These are phyloP conservation scores for Aramus guarauna DNA, from an alignment of 2,113 vertebrate species.

Conservation along the genomic window DNA sequence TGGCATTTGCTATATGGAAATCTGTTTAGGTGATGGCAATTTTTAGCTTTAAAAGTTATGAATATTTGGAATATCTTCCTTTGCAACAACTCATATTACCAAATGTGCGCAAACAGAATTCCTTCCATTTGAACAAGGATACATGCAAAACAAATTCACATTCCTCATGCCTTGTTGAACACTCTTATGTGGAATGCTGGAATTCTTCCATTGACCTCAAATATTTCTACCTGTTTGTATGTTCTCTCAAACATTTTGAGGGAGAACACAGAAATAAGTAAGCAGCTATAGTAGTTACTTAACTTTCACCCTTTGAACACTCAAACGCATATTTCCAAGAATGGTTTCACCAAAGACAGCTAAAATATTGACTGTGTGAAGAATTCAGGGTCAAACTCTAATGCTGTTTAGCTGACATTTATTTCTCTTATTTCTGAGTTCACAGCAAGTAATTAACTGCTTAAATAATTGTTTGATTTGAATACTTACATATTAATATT, in stretches of 20 bases:
- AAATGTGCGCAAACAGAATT: neutral
- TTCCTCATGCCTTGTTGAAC: neutral
- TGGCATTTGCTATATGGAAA: neutral
- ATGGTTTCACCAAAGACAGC: neutral
- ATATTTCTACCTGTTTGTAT: neutral
- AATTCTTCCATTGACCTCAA: neutral
- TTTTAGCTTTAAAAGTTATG: neutral
- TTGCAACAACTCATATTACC: neutral
- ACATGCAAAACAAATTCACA: neutral
- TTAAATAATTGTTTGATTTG: constrained; percentile 35
- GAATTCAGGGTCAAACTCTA: neutral
- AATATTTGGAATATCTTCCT: neutral
- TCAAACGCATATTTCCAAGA: neutral
- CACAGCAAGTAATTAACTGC: neutral
- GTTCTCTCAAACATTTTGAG: neutral
- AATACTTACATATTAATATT: constrained; percentile 28
- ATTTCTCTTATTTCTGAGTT: neutral
- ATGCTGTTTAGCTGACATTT: neutral
- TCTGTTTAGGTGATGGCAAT: neutral
- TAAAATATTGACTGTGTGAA: neutral
- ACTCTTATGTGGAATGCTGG: neutral
- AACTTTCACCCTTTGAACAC: neutral
- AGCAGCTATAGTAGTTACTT: neutral
- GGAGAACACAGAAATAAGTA: neutral
- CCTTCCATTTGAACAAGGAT: neutral